Percentiles rank a stretch among this genome's conserved stretches.
Evolutionary conservation across 2,797 vertebrate genomes (phyloP).

Genomic region (Xerus rutilus): DNA sequence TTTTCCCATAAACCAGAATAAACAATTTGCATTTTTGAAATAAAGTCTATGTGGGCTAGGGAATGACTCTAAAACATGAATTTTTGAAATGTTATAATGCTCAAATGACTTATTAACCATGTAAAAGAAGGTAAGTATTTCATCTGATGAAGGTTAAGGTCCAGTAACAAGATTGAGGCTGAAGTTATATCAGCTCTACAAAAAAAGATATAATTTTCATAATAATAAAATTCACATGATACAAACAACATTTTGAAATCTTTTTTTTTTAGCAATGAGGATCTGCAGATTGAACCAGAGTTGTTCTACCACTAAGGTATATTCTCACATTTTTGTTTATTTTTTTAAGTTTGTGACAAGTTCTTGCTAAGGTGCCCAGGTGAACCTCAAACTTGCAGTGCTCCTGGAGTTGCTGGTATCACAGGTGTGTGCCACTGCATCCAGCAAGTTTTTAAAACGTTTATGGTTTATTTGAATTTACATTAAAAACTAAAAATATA

Average conservation of each 20-base stretch:
- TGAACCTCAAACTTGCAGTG: too few species aligned
- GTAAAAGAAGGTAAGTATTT: neutral
- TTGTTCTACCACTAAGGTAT: too few species aligned
- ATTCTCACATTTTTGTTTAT: too few species aligned
- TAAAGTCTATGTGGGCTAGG: neutral
- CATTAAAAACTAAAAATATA: neutral
- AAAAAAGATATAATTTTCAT: neutral
- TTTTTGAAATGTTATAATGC: neutral
- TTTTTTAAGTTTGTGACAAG: too few species aligned
- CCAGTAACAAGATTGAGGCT: neutral
- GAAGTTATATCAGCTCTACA: neutral
- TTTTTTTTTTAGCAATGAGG: too few species aligned
- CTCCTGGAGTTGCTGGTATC: too few species aligned
- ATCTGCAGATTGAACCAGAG: too few species aligned
- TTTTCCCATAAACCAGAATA: neutral
- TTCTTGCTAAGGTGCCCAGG: too few species aligned
- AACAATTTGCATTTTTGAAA: neutral
- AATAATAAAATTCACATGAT: neutral
- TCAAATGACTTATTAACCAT: neutral
- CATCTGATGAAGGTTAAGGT: neutral
- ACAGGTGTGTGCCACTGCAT: too few species aligned
- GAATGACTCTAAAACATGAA: neutral
- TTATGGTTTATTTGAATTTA: neutral
- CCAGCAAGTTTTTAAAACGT: neutral
- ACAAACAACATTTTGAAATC: neutral